Percentiles rank a stretch among this genome's conserved stretches.
Evolutionary conservation across 2,888 invertebrate species (phyloP).

Genomic region (Drosophila mercatorum): DNA sequence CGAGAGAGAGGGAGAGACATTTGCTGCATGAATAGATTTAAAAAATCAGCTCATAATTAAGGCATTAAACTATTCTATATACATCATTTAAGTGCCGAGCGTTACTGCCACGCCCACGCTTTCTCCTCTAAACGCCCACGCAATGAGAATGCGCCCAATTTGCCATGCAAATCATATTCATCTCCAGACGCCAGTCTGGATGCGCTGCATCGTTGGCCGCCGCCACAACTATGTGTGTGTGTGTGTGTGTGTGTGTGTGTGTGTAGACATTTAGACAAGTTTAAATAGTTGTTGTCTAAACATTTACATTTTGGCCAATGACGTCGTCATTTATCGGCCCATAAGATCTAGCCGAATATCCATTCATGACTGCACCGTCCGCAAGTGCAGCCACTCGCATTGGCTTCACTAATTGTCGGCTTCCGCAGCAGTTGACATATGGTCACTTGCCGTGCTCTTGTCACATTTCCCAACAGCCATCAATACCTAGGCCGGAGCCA

Average conservation of each 20-base stretch:
- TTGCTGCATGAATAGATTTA: constrained; percentile 52
- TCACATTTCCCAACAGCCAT: constrained; percentile 42
- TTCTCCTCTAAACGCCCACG: constrained; percentile 17
- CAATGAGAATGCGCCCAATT: constrained; percentile 19
- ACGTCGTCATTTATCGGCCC: constrained; percentile 62
- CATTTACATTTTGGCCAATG: constrained; percentile 75
- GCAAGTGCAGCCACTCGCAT: constrained; percentile 8
- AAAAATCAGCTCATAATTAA: constrained; percentile 72
- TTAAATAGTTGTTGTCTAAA: constrained; percentile 71
- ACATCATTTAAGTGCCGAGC: constrained; percentile 68
- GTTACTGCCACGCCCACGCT: constrained; percentile 43
- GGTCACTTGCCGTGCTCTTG: constrained; percentile 55
- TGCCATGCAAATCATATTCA: constrained; percentile 34
- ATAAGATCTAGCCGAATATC: constrained; percentile 49
- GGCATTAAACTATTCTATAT: constrained; percentile 66
- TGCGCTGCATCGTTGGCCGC: constrained; percentile 43
- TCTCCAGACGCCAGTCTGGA: constrained; percentile 40
- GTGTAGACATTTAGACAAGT: constrained; percentile 48
- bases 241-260: constrained; percentile 15
- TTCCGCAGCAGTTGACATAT: constrained; percentile 49
- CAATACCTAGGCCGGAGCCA: not conserved
- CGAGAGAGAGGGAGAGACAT: constrained; percentile 8
- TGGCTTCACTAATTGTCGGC: constrained; percentile 44
- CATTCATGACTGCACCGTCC: constrained; percentile 52
- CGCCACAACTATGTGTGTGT: constrained; percentile 18